Evolutionary conservation across 2,113 vertebrate genomes (phyloP).

Genomic region (Oxygymnocypris stewartii): DNA sequence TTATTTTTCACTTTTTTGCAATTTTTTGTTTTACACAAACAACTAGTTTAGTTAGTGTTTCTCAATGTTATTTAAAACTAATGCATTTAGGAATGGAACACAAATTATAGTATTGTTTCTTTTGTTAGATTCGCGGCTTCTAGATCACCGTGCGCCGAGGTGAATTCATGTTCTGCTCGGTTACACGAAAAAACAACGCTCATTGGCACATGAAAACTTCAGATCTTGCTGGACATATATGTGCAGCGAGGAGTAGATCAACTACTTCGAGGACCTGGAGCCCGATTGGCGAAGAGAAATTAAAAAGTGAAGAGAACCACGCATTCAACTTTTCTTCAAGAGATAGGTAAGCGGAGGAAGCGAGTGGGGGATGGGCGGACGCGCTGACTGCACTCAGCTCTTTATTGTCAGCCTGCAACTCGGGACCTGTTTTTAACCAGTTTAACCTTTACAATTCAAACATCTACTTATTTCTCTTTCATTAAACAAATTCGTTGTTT

Average conservation of each 20-base stretch:
- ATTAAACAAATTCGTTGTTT: neutral
- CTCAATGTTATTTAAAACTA: neutral
- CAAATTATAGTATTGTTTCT: neutral
- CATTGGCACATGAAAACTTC: conserved; percentile 88
- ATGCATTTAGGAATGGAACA: neutral
- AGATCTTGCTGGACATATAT: conserved; percentile 78
- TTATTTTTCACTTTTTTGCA: neutral
- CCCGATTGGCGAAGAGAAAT: conserved; percentile 69
- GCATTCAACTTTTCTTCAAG: conserved; percentile 74
- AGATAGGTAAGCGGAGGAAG: conserved; percentile 75
- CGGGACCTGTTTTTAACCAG: no score
- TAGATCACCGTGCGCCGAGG: conserved; percentile 80
- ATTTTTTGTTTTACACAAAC: neutral
- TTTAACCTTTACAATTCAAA: neutral
- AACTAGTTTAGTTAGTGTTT: neutral
- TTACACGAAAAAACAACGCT: conserved; percentile 78
- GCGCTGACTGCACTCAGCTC: conserved; percentile 64
- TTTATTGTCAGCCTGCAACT: neutral
- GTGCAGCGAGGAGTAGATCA: conserved; percentile 81
- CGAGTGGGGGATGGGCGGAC: conserved; percentile 57
- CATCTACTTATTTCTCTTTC: neutral
- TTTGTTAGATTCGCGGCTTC: conserved; percentile 72
- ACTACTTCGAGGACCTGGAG: conserved; percentile 81
- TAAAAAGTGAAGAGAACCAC: conserved; percentile 61
- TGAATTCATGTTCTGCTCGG: conserved; percentile 93